Conservation (phyloP, 2,888 invertebrate species). For the Girardia tigrina region DNA sequence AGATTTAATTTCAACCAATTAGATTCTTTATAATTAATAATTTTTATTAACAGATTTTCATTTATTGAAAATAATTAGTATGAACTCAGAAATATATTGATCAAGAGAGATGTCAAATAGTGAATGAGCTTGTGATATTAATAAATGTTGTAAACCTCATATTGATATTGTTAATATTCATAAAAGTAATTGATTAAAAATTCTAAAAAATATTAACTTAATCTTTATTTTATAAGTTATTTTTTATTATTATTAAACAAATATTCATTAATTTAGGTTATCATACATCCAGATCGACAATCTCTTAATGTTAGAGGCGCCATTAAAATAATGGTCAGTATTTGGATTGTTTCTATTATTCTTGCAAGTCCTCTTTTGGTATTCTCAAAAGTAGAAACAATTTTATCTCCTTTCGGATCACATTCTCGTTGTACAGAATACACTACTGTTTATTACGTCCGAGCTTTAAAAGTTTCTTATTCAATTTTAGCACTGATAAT, state of each 20-base stretch:
- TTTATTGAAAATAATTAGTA: no score
- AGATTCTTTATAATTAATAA: no score
- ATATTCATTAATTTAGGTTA: conserved; percentile 23
- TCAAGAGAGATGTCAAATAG: no score
- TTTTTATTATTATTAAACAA: not conserved
- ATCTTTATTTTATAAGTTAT: no score
- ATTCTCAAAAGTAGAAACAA: conserved; percentile 31
- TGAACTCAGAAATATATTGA: no score
- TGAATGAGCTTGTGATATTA: no score
- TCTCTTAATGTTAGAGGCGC: conserved; percentile 20
- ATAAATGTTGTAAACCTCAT: no score
- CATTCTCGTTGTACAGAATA: conserved; percentile 42
- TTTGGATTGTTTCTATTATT: conserved; percentile 30
- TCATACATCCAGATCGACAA: conserved; percentile 29
- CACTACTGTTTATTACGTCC: conserved; percentile 40
- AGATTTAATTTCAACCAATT: no score
- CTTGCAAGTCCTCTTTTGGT: conserved; percentile 32
- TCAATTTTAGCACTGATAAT: conserved; percentile 69
- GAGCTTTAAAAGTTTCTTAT: conserved; percentile 55
- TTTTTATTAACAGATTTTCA: no score
- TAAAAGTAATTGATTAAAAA: no score
- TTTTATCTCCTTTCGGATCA: not conserved
- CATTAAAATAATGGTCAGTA: conserved; percentile 14
- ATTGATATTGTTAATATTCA: no score
- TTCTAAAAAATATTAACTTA: no score